Conservation (phyloP, 2,797 vertebrate species). For the Natrix natrix region DNA sequence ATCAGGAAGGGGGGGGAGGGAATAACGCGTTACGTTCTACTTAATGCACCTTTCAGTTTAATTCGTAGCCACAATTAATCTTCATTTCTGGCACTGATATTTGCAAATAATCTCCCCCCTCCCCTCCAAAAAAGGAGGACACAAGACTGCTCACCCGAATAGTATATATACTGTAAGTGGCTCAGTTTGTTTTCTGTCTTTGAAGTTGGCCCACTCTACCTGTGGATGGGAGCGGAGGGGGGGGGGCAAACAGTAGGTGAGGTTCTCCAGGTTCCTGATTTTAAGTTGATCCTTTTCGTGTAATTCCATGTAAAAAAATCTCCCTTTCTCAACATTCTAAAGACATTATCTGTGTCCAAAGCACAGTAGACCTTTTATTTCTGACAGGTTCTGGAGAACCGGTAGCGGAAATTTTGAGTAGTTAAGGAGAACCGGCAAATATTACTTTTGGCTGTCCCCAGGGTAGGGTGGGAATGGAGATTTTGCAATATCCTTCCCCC, state of each 20-base stretch:
- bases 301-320: rapidly evolving
- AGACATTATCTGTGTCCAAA: too few species aligned
- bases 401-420: too few species aligned
- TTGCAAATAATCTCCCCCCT: not conserved
- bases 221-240: not conserved
- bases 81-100: not conserved
- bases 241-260: rapidly evolving
- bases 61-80: constrained; percentile 5
- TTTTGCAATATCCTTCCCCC: too few species aligned
- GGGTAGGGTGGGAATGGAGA: too few species aligned
- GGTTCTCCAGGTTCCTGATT: not conserved
- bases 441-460: too few species aligned
- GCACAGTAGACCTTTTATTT: too few species aligned
- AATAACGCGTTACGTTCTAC: rapidly evolving
- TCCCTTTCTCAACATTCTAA: constrained; percentile 38
- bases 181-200: not conserved
- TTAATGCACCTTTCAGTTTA: not conserved
- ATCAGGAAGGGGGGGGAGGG: not conserved
- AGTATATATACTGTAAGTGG: not conserved
- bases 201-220: not conserved
- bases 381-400: too few species aligned
- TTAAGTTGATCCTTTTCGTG: rapidly evolving
- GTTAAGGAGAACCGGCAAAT: too few species aligned
- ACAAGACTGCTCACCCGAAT: not conserved
- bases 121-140: not conserved